Conservation (phyloP, 2,113 vertebrate species). For the Aptenodytes patagonicus region DNA sequence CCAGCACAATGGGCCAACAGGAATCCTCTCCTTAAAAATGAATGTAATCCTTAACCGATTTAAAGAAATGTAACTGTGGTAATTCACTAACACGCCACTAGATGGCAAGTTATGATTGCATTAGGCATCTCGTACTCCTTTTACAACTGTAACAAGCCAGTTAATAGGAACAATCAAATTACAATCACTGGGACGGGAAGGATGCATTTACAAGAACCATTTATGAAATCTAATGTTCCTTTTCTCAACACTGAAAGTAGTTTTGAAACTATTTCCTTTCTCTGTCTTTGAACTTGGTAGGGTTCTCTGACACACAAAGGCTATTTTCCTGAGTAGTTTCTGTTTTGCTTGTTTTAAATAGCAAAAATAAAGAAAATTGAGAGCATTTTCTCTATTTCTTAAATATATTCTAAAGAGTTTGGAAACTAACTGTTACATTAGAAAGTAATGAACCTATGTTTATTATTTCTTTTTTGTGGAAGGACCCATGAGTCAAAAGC, state of each 20-base stretch:
- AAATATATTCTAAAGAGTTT: background rate
- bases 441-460: background rate
- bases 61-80: background rate
- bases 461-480: background rate
- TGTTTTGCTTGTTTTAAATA: background rate
- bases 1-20: background rate
- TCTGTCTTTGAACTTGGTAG: background rate
- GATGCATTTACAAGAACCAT: background rate
- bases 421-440: background rate
- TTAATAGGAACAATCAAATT: background rate
- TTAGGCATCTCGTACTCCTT: rapidly evolving
- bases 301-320: background rate
- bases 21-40: background rate
- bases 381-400: background rate
- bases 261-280: background rate
- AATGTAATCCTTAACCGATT: rapidly evolving
- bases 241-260: background rate
- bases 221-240: background rate
- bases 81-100: background rate
- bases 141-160: too few species aligned
- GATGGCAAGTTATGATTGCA: background rate
- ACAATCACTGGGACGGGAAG: rapidly evolving
- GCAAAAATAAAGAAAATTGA: background rate
- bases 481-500: background rate
- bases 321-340: background rate